These are phyloP conservation scores for Drosophila bunnanda DNA, from an alignment of 2,888 invertebrate species.

Conservation along the genomic window DNA sequence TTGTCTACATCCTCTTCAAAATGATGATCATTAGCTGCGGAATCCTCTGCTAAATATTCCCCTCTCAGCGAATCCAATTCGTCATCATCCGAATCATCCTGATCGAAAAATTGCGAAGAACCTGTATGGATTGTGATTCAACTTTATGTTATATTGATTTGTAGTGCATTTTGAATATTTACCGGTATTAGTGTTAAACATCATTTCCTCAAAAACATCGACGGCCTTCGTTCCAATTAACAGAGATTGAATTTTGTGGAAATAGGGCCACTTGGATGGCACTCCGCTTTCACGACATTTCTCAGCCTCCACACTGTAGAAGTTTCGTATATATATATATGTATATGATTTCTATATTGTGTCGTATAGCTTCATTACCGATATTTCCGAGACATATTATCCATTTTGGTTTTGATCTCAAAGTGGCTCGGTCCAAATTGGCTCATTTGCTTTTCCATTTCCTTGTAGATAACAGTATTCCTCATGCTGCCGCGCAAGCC, in stretches of 20 bases:
- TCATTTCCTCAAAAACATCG: slow-evolving; percentile 54
- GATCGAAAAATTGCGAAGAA: background rate
- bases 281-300: slow-evolving; percentile 38
- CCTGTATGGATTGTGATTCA: background rate
- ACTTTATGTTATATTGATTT: background rate
- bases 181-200: slow-evolving; percentile 49
- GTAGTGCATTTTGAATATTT: background rate
- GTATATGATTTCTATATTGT: too few relatives aligned
- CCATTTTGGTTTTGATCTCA: slow-evolving; percentile 62
- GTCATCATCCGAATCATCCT: slow-evolving; percentile 9
- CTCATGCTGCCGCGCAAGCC: slow-evolving; percentile 47
- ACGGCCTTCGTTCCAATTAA: slow-evolving; percentile 33
- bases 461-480: slow-evolving; percentile 46
- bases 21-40: background rate
- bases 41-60: background rate
- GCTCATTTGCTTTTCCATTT: slow-evolving; percentile 54
- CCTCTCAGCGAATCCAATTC: slow-evolving; percentile 11
- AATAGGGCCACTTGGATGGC: slow-evolving; percentile 54
- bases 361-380: slow-evolving; percentile 17
- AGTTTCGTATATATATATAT: background rate
- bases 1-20: background rate
- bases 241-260: slow-evolving; percentile 46
- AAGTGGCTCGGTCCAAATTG: slow-evolving; percentile 38
- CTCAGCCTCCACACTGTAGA: slow-evolving; percentile 46
- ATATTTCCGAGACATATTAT: slow-evolving; percentile 62